Conservation (phyloP, 2,113 vertebrate genomes). For the Shinisaurus crocodilurus region DNA sequence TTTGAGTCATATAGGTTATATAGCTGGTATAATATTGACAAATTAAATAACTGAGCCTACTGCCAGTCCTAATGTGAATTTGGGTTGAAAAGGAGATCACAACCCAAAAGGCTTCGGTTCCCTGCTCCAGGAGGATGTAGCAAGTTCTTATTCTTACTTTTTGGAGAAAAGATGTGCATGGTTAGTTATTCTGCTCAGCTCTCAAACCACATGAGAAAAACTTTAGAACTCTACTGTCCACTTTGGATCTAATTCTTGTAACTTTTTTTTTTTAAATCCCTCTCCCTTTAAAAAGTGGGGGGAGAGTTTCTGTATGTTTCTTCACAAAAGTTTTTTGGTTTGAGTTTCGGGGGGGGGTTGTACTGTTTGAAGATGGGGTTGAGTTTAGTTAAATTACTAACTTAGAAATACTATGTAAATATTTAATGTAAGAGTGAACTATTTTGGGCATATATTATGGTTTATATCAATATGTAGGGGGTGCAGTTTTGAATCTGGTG, state of each 20-base stretch:
- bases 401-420: conserved; percentile 30
- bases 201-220: background rate
- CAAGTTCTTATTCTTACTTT: background rate
- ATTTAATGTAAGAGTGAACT: conserved; percentile 46
- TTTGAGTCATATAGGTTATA: background rate
- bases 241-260: background rate
- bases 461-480: conserved; percentile 26
- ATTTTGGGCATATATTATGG: conserved; percentile 43
- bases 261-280: background rate
- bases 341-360: conserved; percentile 22
- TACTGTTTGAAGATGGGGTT: conserved; percentile 28
- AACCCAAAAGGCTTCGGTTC: background rate
- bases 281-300: conserved; percentile 28
- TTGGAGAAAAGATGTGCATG: background rate
- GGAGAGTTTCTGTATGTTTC: background rate
- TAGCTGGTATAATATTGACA: background rate
- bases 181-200: background rate
- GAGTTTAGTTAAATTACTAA: conserved; percentile 1
- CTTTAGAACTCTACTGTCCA: background rate
- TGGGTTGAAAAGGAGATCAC: background rate
- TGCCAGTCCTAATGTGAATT: background rate
- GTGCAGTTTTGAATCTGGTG: conserved; percentile 11
- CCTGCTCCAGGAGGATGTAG: background rate
- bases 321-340: conserved; percentile 11
- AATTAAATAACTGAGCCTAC: background rate